Evolutionary conservation across 2,888 invertebrate genomes (phyloP), one percentile per base, ranked within the genome.

Genomic region (Pollenia angustigena): DNA sequence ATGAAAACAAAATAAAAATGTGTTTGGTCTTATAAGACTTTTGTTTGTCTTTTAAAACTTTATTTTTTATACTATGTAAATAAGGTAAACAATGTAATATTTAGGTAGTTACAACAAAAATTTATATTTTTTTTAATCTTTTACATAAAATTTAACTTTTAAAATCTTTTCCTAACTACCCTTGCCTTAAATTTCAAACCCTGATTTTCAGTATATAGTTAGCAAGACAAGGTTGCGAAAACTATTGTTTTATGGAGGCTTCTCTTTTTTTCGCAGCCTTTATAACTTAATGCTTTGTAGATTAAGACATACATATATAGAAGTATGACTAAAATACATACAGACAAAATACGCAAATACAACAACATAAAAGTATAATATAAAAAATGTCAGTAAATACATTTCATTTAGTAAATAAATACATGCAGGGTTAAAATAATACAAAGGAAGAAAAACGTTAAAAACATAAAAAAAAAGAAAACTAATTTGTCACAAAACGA

Each of bases 371-470:
- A 81, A 56, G 48, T 56, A 32, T 72, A 18, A 68, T 74, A 76
- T 81, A 81, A 85, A 71, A 76, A 75, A 81, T 81, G 76, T 40
- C 50, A 72, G 81, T 71, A 76, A 85, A 81, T 72, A 32, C 32
- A 14, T 64, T 46, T 64, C 18, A 72, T 76, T 64, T 58, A 58
- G 58, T 56, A 85, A 85, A 84, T 79, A 84, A 32, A 46, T 14
- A 40, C 14, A 74, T 46, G 50, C 14, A 23, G 48, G 18, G 16
- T 40, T 50, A 42, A 14, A 50, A 60, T 10, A 42, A 52, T 64
- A 10, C 42, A 12, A 18, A 42, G 42, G 32, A 42, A 52, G n/a
- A 6, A 16, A n/a, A 58, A 56, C 54, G 32, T 18, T 18, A 58
- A 40, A 4, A 32, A n/a, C 3, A 11, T 32, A 0, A 32, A 32